Conservation (phyloP, 2,888 invertebrate species). For the Rhagophthalmus giganteus region DNA sequence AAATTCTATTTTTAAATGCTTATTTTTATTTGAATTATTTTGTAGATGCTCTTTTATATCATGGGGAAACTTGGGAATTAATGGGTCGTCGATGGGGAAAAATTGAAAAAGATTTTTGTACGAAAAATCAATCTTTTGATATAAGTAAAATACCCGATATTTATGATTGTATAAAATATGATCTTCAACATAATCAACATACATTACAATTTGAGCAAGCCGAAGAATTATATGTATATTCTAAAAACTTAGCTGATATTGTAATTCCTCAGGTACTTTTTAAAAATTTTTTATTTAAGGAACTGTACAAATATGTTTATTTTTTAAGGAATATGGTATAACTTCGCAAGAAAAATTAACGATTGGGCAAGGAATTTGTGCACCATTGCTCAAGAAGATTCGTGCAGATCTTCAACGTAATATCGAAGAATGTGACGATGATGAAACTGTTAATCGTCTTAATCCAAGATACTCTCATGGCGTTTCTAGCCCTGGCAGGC, state of each 20-base stretch:
- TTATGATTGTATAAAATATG: slow-evolving; percentile 99
- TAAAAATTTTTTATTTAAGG: neutral
- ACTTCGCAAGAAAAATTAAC: slow-evolving; percentile 93
- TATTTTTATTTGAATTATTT: slow-evolving; percentile 16
- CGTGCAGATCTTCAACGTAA: slow-evolving; percentile 92
- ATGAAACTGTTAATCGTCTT: slow-evolving; percentile 92
- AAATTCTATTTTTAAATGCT: neutral
- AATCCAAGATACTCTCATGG: slow-evolving; percentile 98
- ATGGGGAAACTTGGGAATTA: slow-evolving; percentile 98
- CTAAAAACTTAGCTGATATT: slow-evolving; percentile 97
- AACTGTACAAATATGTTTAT: neutral
- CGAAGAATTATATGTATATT: slow-evolving; percentile 90
- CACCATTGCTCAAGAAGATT: slow-evolving; percentile 93
- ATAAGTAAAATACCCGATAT: slow-evolving; percentile 99
- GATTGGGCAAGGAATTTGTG: slow-evolving; percentile 97
- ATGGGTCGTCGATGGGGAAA: slow-evolving; percentile 98
- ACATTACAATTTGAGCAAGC: slow-evolving; percentile 90
- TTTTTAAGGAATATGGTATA: slow-evolving; percentile 87
- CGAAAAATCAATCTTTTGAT: slow-evolving; percentile 90
- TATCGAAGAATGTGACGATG: slow-evolving; percentile 85
- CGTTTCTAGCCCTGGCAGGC: slow-evolving; percentile 95
- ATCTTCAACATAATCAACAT: slow-evolving; percentile 96
- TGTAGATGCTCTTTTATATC: slow-evolving; percentile 88
- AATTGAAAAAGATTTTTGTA: slow-evolving; percentile 96
- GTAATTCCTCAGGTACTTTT: slow-evolving; percentile 89